phyloP scores from a whole-genome alignment of 64 coral and sea anemone species.

The Platygyra sinensis region DNA sequence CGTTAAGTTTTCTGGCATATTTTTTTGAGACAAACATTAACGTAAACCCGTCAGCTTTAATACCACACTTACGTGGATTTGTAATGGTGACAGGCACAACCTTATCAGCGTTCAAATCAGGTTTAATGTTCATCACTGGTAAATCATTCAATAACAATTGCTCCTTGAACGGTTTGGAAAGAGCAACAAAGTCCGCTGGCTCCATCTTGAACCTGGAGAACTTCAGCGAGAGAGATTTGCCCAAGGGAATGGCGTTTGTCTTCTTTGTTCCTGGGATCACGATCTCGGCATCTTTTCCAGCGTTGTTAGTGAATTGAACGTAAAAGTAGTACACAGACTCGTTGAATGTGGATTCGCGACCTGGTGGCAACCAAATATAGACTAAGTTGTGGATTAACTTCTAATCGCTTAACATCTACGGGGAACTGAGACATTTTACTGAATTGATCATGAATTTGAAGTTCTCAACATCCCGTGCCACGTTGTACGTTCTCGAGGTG shows the following conservation, averaged over 20 bases:
- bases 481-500: no score
- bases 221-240: slow-evolving; percentile 67
- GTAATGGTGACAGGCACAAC: slow-evolving; percentile 62
- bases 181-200: slow-evolving; percentile 64
- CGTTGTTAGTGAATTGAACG: slow-evolving; percentile 76
- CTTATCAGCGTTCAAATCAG: slow-evolving; percentile 24
- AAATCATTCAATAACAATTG: slow-evolving; percentile 39
- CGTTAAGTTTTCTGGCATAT: no score
- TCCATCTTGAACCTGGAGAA: slow-evolving; percentile 61
- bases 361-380: slow-evolving; percentile 6
- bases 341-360: slow-evolving; percentile 68
- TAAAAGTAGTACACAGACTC: slow-evolving; percentile 73
- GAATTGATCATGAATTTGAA: no score
- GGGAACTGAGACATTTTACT: no score
- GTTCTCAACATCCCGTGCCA: no score
- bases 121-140: slow-evolving; percentile 50
- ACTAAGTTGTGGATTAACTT: no score
- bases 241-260: slow-evolving; percentile 53
- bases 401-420: no score
- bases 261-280: slow-evolving; percentile 69
- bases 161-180: slow-evolving; percentile 53
- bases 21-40: no score
- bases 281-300: slow-evolving; percentile 73
- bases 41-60: no score
- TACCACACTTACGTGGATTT: slow-evolving; percentile 70